These are phyloP conservation scores for Neoscelio sp. DNA, from an alignment of 2,888 invertebrate genomes.

Conservation along the genomic window DNA sequence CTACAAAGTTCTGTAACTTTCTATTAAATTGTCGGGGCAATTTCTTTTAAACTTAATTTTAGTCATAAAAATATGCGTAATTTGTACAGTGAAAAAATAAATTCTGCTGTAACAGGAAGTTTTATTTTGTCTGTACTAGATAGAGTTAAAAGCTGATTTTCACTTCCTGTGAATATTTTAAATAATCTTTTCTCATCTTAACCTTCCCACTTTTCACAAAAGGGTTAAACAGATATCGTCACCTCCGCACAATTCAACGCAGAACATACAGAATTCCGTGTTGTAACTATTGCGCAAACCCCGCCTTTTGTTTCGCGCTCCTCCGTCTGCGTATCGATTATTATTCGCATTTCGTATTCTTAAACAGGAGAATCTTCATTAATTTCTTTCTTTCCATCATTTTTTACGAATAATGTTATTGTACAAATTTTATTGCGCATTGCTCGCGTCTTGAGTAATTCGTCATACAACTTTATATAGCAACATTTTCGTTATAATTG, in stretches of 20 bases:
- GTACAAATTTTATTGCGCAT: slow-evolving; percentile 51
- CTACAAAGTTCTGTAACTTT: no score
- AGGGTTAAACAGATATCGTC: slow-evolving; percentile 65
- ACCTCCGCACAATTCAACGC: slow-evolving; percentile 63
- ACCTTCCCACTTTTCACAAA: slow-evolving; percentile 66
- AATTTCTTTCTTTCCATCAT: slow-evolving; percentile 44
- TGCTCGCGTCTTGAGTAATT: slow-evolving; percentile 48
- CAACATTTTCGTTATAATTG: slow-evolving; percentile 31
- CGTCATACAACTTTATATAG: slow-evolving; percentile 45
- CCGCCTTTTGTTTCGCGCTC: slow-evolving; percentile 65
- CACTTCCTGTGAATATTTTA: slow-evolving; percentile 42
- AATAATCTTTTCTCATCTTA: slow-evolving; percentile 29
- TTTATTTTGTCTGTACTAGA: slow-evolving; percentile 25
- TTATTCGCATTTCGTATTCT: slow-evolving; percentile 64
- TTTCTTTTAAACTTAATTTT: neutral
- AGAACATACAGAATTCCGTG: slow-evolving; percentile 39
- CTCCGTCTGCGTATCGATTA: slow-evolving; percentile 55
- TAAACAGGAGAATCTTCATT: slow-evolving; percentile 66
- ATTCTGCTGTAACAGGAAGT: neutral
- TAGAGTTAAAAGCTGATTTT: slow-evolving; percentile 39
- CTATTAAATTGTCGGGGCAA: no score
- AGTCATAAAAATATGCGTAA: no score
- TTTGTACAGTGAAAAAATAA: no score
- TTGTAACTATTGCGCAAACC: slow-evolving; percentile 63
- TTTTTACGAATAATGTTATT: slow-evolving; percentile 40